phyloP scores from a whole-genome alignment of 2,113 vertebrate genomes.

The Hypanus sabinus region DNA sequence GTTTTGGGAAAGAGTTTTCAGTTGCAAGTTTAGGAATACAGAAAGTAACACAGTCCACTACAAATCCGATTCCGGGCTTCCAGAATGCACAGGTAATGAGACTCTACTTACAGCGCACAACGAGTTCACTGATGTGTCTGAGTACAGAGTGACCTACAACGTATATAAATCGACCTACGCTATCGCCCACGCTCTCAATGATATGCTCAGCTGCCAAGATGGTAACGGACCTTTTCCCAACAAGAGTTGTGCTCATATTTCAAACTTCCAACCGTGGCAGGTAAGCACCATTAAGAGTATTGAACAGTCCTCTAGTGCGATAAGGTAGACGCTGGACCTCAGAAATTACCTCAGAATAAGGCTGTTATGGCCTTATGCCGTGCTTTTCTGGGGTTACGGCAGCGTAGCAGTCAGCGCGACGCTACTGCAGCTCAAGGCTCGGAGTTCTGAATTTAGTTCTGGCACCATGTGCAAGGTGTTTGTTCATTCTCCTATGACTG shows the following conservation, averaged over 20 bases:
- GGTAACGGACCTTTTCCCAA: conserved; percentile 38
- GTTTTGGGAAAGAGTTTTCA: conserved; percentile 58
- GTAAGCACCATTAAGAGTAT: conserved; percentile 36
- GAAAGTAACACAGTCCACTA: conserved; percentile 40
- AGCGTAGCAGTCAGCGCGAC: too few relatives aligned
- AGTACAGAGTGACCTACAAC: conserved; percentile 46
- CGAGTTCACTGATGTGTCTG: conserved; percentile 53
- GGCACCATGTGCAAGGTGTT: too few relatives aligned
- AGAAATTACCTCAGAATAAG: too few relatives aligned
- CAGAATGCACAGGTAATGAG: conserved; percentile 53
- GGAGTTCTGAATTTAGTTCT: too few relatives aligned
- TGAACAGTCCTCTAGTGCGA: too few relatives aligned
- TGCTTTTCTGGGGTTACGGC: too few relatives aligned
- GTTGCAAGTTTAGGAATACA: conserved; percentile 50
- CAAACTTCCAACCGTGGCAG: conserved; percentile 49
- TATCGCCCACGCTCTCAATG: conserved; percentile 24
- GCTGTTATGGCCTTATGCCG: too few relatives aligned
- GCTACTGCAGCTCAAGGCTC: too few relatives aligned
- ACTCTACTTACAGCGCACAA: conserved; percentile 47
- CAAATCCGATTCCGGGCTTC: conserved; percentile 28
- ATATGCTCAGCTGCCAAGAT: conserved; percentile 47
- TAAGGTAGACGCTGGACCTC: too few relatives aligned
- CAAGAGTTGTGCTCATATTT: conserved; percentile 44
- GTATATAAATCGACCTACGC: conserved; percentile 16
- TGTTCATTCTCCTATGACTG: too few relatives aligned